Evolutionary conservation across 2,888 invertebrate species (phyloP).

Genomic region (Cryptus viduatorius): DNA sequence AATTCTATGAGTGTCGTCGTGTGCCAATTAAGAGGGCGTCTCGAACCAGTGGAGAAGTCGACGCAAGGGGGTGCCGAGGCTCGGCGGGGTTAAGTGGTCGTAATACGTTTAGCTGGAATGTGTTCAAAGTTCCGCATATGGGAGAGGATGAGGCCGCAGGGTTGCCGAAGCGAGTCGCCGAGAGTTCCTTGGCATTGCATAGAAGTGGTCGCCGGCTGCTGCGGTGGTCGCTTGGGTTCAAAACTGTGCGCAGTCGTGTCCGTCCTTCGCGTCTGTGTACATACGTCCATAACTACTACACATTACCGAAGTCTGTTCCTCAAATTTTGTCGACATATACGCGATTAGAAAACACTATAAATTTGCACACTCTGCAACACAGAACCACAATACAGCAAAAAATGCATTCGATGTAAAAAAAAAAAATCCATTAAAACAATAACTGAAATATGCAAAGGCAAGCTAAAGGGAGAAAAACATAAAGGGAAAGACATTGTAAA

Average conservation of each 20-base stretch:
- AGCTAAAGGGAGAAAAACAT: not conserved
- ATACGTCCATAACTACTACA: constrained; percentile 3
- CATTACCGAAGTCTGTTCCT: not conserved
- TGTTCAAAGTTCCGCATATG: constrained; percentile 75
- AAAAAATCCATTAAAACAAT: not conserved
- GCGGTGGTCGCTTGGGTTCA: constrained; percentile 21
- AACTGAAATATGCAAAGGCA: not conserved
- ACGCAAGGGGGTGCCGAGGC: constrained; percentile 74
- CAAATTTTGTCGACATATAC: not conserved
- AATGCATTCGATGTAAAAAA: not conserved
- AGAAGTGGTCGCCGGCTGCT: constrained; percentile 40
- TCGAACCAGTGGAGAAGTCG: not conserved
- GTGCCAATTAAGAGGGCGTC: constrained; percentile 82
- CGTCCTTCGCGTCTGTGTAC: constrained; percentile 24
- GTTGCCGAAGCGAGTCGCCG: constrained; percentile 34
- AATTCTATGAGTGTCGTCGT: constrained; percentile 75
- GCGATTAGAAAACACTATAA: not conserved
- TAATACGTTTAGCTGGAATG: constrained; percentile 82
- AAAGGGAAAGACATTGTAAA: not conserved
- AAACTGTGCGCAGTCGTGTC: constrained; percentile 32
- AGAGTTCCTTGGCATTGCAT: constrained; percentile 42
- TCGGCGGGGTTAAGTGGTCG: constrained; percentile 81
- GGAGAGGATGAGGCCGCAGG: constrained; percentile 44
- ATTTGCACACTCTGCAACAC: not conserved
- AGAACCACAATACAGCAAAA: not conserved